These are phyloP conservation scores for Theodoxus fluviatilis DNA, from an alignment of 2,888 invertebrate genomes.

Conservation along the genomic window DNA sequence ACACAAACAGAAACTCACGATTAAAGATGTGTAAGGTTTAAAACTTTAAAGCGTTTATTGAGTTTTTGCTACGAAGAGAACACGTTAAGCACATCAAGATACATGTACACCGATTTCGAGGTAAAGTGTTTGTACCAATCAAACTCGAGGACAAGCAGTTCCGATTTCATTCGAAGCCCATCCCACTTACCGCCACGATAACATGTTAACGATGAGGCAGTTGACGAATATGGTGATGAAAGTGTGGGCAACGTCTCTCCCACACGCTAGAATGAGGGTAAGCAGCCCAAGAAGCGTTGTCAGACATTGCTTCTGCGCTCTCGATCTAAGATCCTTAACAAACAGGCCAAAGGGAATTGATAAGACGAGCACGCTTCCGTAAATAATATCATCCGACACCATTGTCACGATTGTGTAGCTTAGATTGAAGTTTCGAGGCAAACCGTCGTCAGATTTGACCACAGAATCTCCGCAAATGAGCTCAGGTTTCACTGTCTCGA, in stretches of 20 bases:
- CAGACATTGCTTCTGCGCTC: constrained; percentile 37
- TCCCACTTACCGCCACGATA: constrained; percentile 25
- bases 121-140: too few relatives aligned
- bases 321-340: constrained; percentile 39
- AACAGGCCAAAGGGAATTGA: constrained; percentile 49
- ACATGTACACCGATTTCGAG: too few relatives aligned
- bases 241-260: constrained; percentile 48
- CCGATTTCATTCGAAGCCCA: background rate
- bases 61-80: too few relatives aligned
- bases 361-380: constrained; percentile 45
- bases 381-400: constrained; percentile 53
- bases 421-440: too few relatives aligned
- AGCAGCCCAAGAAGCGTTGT: constrained; percentile 41
- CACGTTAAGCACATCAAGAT: too few relatives aligned
- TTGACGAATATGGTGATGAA: constrained; percentile 49
- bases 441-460: too few relatives aligned
- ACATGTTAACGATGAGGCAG: constrained; percentile 44
- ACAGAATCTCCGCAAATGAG: too few relatives aligned
- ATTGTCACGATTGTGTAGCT: constrained; percentile 19
- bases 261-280: constrained; percentile 44
- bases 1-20: too few relatives aligned
- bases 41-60: too few relatives aligned
- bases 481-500: too few relatives aligned
- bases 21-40: too few relatives aligned
- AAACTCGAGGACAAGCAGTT: background rate